phyloP scores from a whole-genome alignment of 2,797 vertebrate species.

The Sebastes miniatus region DNA sequence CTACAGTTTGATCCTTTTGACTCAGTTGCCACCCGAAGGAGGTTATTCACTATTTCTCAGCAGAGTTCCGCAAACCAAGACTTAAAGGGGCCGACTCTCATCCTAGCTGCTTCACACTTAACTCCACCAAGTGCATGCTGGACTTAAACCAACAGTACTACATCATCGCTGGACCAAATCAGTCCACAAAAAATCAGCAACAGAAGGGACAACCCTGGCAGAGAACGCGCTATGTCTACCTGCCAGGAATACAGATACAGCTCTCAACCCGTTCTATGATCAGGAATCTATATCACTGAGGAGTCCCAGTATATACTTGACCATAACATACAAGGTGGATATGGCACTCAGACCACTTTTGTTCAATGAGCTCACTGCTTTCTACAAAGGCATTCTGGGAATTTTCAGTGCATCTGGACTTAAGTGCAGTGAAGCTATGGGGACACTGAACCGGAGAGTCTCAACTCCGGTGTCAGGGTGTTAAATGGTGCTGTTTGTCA shows the following conservation, averaged over 20 bases:
- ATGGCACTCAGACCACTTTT: neutral
- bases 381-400: conserved; percentile 6
- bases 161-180: neutral
- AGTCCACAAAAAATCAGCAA: neutral
- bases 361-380: neutral
- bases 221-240: no score
- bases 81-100: neutral
- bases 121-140: neutral
- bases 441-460: conserved; percentile 24
- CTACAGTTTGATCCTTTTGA: neutral
- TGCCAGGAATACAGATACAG: neutral
- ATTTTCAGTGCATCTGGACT: conserved; percentile 10
- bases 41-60: neutral
- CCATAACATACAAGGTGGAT: neutral
- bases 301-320: neutral
- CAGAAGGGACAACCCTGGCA: no score
- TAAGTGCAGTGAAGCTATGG: conserved; percentile 15
- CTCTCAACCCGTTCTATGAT: neutral
- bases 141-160: neutral
- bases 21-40: neutral
- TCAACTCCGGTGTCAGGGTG: conserved; percentile 25
- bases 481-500: conserved; percentile 60
- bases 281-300: neutral
- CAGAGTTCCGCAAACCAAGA: neutral
- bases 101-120: neutral